Evolutionary conservation across 2,888 invertebrate species (phyloP).

Genomic region (Pollenia griseotomentosa): DNA sequence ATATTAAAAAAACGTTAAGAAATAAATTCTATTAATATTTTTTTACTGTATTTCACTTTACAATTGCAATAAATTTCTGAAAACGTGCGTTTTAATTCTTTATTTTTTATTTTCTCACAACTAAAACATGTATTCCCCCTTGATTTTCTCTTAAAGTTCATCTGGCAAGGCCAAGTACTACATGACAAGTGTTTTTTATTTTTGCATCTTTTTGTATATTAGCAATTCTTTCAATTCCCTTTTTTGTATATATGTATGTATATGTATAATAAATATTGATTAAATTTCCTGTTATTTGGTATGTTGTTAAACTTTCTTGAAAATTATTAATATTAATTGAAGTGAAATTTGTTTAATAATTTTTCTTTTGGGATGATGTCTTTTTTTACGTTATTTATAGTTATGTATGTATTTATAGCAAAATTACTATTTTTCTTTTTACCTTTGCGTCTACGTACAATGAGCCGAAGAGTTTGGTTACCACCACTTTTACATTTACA

Average conservation of each 20-base stretch:
- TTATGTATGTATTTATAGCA: constrained; percentile 38
- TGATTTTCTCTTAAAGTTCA: background rate
- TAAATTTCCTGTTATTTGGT: constrained; percentile 1
- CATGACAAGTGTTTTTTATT: constrained; percentile 13
- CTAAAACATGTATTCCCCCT: background rate
- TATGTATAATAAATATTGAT: constrained; percentile 36
- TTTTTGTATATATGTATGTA: background rate
- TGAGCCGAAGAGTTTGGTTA: background rate
- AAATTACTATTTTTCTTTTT: constrained; percentile 46
- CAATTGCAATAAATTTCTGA: too few species aligned
- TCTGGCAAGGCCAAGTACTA: constrained; percentile 28
- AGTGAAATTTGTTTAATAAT: constrained; percentile 23
- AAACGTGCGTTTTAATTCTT: too few species aligned
- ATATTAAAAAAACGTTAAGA: too few species aligned
- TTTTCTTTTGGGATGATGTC: constrained; percentile 16
- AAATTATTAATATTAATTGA: constrained; percentile 40
- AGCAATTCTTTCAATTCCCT: background rate
- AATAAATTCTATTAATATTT: too few species aligned
- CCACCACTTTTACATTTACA: background rate
- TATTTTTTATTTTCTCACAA: background rate
- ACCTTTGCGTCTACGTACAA: constrained; percentile 11
- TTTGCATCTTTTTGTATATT: background rate
- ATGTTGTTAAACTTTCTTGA: background rate
- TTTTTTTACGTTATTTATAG: constrained; percentile 4
- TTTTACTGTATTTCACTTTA: too few species aligned